Evolutionary conservation across 64 coral and sea anemone genomes (phyloP).

Genomic region (Anthopleura sola): DNA sequence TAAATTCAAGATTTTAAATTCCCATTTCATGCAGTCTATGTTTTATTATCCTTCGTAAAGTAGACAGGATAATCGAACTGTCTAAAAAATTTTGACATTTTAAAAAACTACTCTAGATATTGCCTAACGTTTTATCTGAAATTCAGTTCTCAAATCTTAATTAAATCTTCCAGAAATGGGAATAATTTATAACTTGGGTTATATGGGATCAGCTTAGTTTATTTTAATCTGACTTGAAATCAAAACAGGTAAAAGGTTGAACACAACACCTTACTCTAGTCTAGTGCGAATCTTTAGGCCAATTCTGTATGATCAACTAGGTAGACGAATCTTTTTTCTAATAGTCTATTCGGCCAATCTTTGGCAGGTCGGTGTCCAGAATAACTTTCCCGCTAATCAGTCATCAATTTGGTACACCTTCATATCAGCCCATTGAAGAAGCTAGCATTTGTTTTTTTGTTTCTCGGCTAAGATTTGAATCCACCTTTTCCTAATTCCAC

Average conservation of each 20-base stretch:
- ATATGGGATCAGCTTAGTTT: conserved; percentile 1
- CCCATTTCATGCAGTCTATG: neutral
- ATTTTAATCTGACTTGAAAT: neutral
- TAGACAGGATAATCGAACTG: neutral
- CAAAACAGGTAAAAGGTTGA: neutral
- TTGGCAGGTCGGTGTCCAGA: neutral
- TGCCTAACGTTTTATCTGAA: neutral
- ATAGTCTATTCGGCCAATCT: neutral
- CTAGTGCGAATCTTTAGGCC: neutral
- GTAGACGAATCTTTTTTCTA: neutral
- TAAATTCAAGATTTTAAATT: neutral
- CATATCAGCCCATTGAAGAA: too few relatives aligned
- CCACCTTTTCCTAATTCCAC: neutral
- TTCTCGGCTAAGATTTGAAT: neutral
- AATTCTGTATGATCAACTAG: too few relatives aligned
- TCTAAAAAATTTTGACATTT: neutral
- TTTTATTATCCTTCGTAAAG: neutral
- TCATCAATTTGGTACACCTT: neutral
- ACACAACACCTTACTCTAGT: neutral
- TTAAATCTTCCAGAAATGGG: conserved; percentile 6
- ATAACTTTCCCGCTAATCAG: neutral
- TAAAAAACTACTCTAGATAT: neutral
- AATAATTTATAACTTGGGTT: conserved; percentile 2
- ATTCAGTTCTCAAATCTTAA: neutral
- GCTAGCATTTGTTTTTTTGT: neutral